These are phyloP conservation scores for Pachycephus smyrnensis DNA, from an alignment of 2,888 invertebrate species.

Conservation along the genomic window DNA sequence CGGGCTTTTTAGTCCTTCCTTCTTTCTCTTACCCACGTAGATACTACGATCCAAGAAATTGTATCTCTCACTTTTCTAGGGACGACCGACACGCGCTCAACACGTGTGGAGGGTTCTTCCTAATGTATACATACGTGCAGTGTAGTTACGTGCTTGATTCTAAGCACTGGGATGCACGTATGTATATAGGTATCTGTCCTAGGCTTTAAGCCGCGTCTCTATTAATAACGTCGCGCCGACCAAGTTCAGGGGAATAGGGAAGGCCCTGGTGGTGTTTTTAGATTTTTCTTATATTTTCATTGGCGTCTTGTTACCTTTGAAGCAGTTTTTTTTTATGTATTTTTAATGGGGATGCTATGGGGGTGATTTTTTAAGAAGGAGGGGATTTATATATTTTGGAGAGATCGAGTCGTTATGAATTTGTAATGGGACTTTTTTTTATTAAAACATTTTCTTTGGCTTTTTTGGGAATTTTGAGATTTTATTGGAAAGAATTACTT, in stretches of 20 bases:
- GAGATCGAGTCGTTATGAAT: not conserved
- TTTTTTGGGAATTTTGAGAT: no score
- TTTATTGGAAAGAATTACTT: not conserved
- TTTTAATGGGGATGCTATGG: not conserved
- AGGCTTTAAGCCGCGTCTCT: conserved; percentile 28
- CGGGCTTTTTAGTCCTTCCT: not conserved
- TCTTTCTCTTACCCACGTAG: not conserved
- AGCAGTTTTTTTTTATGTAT: not conserved
- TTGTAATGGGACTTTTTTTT: not conserved
- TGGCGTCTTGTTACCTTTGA: not conserved
- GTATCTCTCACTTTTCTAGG: not conserved
- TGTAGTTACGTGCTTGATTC: conserved; percentile 26
- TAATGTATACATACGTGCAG: not conserved
- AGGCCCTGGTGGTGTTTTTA: conserved; percentile 46
- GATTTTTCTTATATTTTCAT: conserved; percentile 47
- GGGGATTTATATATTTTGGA: no score
- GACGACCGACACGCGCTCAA: not conserved
- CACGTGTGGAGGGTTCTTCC: not conserved
- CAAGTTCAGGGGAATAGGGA: conserved; percentile 61
- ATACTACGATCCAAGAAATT: not conserved
- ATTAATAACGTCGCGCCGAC: conserved; percentile 53
- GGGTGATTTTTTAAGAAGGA: not conserved
- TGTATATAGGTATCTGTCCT: conserved; percentile 19
- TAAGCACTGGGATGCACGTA: conserved; percentile 38
- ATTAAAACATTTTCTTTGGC: not conserved